A percentile compares a stretch with the other conserved stretches of the same genome.
phyloP scores from a whole-genome alignment of 2,888 invertebrate genomes.

The Meandrusa payeni region DNA sequence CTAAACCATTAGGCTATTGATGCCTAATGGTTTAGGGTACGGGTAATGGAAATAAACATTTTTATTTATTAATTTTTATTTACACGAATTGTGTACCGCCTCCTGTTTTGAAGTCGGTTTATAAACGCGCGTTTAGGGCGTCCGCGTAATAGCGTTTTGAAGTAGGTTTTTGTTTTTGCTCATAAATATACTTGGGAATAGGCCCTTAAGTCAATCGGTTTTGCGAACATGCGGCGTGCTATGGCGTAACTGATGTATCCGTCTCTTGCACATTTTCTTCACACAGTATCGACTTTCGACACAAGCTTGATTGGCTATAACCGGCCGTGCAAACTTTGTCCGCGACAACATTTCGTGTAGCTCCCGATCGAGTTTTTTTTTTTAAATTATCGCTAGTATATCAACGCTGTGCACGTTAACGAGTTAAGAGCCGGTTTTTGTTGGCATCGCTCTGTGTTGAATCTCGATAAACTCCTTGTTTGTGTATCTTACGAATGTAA shows the following conservation, averaged over 20 bases:
- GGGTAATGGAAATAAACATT: too few species aligned
- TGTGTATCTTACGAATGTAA: conserved; percentile 51
- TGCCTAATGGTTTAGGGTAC: too few species aligned
- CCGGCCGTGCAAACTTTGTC: conserved; percentile 65
- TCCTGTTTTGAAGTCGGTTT: too few species aligned
- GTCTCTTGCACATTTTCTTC: conserved; percentile 48
- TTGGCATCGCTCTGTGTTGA: conserved; percentile 53
- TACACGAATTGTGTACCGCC: too few species aligned
- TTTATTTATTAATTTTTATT: too few species aligned
- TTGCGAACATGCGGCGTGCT: conserved; percentile 36
- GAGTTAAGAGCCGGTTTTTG: conserved; percentile 59
- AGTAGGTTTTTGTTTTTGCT: too few species aligned
- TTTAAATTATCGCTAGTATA: conserved; percentile 62
- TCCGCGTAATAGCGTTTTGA: too few species aligned
- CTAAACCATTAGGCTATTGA: too few species aligned
- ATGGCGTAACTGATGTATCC: conserved; percentile 42
- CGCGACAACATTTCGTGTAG: conserved; percentile 65
- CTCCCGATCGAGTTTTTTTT: conserved; percentile 64
- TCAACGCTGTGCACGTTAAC: conserved; percentile 56
- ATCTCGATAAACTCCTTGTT: conserved; percentile 63
- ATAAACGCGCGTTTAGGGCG: too few species aligned
- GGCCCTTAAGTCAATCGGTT: conserved; percentile 46
- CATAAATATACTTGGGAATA: too few species aligned
- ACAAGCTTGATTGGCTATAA: conserved; percentile 50
- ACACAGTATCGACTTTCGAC: conserved; percentile 53